Percentiles rank a stretch among this genome's conserved stretches.
phyloP scores from a whole-genome alignment of 2,113 vertebrate genomes.

The Octodon degus region DNA sequence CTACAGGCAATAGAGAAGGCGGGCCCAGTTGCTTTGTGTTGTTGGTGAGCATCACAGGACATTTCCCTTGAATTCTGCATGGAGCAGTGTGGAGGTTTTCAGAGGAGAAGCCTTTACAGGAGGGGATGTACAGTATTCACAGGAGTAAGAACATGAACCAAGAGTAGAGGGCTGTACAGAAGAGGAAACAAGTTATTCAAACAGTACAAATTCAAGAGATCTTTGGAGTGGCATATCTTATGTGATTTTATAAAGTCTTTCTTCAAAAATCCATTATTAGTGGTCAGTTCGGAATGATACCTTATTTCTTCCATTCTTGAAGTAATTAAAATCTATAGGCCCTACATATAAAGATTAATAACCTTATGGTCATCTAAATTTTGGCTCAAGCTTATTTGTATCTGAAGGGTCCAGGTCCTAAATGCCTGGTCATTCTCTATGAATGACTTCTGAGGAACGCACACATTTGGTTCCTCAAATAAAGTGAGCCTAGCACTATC shows the following conservation, averaged over 20 bases:
- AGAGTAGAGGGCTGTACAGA: not conserved
- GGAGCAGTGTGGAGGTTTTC: not conserved
- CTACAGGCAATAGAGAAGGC: not conserved
- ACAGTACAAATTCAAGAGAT: not conserved
- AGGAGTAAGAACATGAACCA: not conserved
- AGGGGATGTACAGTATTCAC: not conserved
- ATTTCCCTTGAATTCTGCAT: not conserved
- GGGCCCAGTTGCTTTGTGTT: not conserved
- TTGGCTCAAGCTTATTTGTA: slow-evolving; percentile 29
- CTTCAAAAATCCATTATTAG: not conserved
- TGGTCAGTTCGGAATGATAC: not conserved
- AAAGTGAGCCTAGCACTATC: not conserved
- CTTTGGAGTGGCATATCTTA: not conserved
- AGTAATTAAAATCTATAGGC: not conserved
- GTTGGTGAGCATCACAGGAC: not conserved
- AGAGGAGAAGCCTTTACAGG: not conserved
- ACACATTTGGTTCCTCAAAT: not conserved
- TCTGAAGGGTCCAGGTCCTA: not conserved
- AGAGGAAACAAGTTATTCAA: slow-evolving; percentile 26
- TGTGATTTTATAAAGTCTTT: not conserved
- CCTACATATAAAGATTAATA: not conserved
- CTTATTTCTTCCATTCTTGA: not conserved
- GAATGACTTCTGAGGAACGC: not conserved
- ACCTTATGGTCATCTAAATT: not conserved
- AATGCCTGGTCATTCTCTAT: slow-evolving; percentile 21